Base-by-base conservation (phyloP, 2,888 invertebrate genomes). In the Yponomeuta sedellus region DNA sequence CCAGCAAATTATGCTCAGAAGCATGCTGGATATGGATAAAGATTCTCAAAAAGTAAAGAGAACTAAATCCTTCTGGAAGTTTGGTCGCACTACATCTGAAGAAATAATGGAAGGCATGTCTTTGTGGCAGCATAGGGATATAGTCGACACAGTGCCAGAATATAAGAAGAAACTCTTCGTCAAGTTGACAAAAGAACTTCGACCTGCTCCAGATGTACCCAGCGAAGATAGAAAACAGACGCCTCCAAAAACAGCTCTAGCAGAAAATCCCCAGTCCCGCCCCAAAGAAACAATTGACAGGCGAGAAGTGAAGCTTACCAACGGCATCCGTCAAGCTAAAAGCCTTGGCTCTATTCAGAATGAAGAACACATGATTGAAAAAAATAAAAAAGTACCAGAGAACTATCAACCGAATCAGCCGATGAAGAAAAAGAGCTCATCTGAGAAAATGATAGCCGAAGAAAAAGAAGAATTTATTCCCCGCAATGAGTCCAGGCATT, bases 71-170 rank as follows among this genome's bases (percentile, higher is more conserved):
- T 95, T 97, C 77, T 97, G 97, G 97, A 94, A 95, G 75, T 96
- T 97, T 74, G 94, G 96, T 25, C 93, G 94, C 67, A 93, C 93
- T 2, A 92, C 93, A 20, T 94, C 94, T 66, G 93, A 93, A 73
- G 96, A 96, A 69, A 96, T 96, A 65, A 89, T 97, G 74, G 96
- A 96, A 75, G 97, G 97, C 0, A 97, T 97, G 96, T 94, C 96
- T 0, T 88, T 97, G 66, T 97, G 97, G 97, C 95, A 95, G 76
- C 97, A 97, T 78, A 92, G 96, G 52, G 96, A 97, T 72, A 92
- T 97, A 69, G 96, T 97, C 0, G 96, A 95, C 73, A 94, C 95
- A 16, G 92, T 92, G 58, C 89, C 91, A 19, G 92, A 92, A 70
- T 92, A 90, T 69, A 89, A 90, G 70, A 91, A 91, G 69, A 89